Conservation (phyloP, 2,113 vertebrate species). For the Megaceryle torquata region DNA sequence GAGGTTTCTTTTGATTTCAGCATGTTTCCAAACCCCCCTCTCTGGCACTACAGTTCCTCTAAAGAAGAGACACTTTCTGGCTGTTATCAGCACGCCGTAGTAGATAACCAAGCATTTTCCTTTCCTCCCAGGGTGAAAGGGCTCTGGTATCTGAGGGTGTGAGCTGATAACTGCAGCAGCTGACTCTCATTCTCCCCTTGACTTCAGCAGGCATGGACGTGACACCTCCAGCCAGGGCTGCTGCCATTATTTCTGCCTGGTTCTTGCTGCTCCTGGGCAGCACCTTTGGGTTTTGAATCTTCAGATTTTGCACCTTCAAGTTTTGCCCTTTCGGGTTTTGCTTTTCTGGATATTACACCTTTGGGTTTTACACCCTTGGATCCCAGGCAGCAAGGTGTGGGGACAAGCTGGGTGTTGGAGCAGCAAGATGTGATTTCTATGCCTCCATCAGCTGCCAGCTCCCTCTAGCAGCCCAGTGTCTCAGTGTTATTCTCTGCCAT, state of each 20-base stretch:
- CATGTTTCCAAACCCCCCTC: neutral
- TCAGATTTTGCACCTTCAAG: neutral
- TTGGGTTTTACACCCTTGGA: neutral
- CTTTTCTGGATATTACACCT: neutral
- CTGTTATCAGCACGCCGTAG: neutral
- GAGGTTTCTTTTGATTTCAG: neutral
- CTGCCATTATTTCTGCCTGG: neutral
- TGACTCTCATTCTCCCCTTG: neutral
- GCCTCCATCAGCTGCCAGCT: neutral
- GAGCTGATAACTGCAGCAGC: neutral
- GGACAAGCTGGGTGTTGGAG: neutral
- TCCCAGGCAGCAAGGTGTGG: neutral
- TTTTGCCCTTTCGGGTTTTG: neutral
- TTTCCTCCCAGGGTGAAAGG: neutral
- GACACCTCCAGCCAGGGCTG: neutral
- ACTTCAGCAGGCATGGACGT: fast-evolving
- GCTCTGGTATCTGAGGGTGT: neutral
- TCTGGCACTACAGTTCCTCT: neutral
- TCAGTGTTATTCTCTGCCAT: neutral
- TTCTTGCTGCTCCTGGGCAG: neutral
- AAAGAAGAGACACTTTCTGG: neutral
- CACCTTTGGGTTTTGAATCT: neutral
- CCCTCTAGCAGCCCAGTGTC: neutral
- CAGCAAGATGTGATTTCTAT: neutral
- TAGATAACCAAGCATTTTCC: neutral